These are phyloP conservation scores for Drosophila merina DNA, from an alignment of 2,888 invertebrate genomes.

Conservation along the genomic window DNA sequence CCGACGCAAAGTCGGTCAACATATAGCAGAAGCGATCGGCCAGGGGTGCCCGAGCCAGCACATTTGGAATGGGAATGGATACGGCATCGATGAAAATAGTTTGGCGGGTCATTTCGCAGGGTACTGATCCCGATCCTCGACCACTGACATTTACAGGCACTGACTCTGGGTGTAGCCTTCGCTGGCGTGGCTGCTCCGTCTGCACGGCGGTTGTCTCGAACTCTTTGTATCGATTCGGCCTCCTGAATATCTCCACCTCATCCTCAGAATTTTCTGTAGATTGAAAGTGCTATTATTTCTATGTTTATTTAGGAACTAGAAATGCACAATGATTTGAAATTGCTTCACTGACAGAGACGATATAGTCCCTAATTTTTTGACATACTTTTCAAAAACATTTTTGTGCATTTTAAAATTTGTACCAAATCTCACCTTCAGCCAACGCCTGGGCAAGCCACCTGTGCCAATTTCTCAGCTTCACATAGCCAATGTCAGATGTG, in stretches of 20 bases:
- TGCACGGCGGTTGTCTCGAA: constrained; percentile 38
- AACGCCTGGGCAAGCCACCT: constrained; percentile 51
- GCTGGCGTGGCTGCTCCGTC: constrained; percentile 58
- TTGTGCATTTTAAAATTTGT: no score
- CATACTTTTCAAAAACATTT: no score
- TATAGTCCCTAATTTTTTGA: no score
- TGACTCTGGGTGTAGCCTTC: background rate
- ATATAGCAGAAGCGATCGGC: constrained; percentile 72
- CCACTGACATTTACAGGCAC: no score
- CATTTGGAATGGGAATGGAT: constrained; percentile 24
- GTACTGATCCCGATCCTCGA: constrained; percentile 18
- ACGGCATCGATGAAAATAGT: constrained; percentile 58
- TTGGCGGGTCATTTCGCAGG: constrained; percentile 58
- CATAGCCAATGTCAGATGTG: background rate
- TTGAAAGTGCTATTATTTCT: background rate
- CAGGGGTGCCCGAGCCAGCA: constrained; percentile 48
- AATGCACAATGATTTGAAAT: no score
- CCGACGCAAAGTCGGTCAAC: constrained; percentile 69
- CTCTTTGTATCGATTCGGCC: background rate
- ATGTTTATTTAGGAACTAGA: no score
- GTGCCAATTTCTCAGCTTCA: constrained; percentile 37
- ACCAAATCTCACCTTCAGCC: constrained; percentile 41
- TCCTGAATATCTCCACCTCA: constrained; percentile 49
- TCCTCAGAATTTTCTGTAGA: constrained; percentile 59
- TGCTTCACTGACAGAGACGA: no score